phyloP scores from a whole-genome alignment of 2,113 vertebrate species.

The Colaptes auratus region DNA sequence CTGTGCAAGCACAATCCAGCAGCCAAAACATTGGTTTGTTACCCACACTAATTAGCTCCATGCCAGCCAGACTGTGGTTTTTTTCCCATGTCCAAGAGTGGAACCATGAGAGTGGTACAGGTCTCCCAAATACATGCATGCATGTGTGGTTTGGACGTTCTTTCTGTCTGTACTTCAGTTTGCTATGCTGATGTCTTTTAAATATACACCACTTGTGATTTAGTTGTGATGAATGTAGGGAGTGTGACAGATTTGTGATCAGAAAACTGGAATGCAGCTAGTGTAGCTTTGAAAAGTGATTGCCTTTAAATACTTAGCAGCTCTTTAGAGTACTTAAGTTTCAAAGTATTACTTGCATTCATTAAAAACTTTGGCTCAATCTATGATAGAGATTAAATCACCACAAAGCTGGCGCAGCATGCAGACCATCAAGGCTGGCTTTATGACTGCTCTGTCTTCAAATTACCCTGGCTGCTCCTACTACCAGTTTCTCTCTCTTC shows the following conservation, averaged over 20 bases:
- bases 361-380: not conserved
- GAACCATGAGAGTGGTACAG: not conserved
- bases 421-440: not conserved
- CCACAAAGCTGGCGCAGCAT: not conserved
- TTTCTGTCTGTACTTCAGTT: not conserved
- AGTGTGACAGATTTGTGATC: not conserved
- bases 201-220: not conserved
- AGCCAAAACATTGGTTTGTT: not conserved
- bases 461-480: not conserved
- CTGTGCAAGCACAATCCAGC: not conserved
- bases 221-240: not conserved
- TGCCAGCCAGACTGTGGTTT: not conserved
- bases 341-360: not conserved
- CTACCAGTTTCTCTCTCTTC: not conserved
- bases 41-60: not conserved
- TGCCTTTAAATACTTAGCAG: not conserved
- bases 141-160: not conserved
- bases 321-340: not conserved
- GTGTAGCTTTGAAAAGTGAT: not conserved
- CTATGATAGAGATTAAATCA: not conserved
- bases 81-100: not conserved
- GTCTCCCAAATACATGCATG: not conserved
- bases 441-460: not conserved
- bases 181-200: not conserved
- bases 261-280: not conserved